These are phyloP conservation scores for Hypomesus transpacificus DNA, from an alignment of 2,113 vertebrate genomes.

Conservation along the genomic window DNA sequence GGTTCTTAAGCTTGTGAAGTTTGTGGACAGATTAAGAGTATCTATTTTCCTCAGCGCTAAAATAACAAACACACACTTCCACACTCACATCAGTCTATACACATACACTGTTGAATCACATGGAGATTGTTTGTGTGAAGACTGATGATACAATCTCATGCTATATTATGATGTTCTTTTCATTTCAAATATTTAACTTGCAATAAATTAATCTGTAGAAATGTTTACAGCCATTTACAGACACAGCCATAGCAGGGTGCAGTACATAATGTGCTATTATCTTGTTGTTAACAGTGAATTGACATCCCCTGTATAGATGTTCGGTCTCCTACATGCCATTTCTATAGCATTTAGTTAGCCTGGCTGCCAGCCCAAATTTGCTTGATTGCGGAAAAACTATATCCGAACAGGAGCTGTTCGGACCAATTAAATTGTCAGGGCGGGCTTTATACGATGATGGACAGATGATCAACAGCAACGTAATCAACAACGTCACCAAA, in stretches of 20 bases:
- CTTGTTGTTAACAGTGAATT: not conserved
- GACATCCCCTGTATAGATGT: no score
- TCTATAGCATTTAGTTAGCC: no score
- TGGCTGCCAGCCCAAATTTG: no score
- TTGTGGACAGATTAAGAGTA: conserved; percentile 75
- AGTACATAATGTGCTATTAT: not conserved
- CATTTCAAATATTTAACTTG: conserved; percentile 8
- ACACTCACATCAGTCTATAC: conserved; percentile 21
- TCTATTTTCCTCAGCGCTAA: conserved; percentile 57
- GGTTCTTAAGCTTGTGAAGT: conserved; percentile 73
- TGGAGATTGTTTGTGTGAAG: conserved; percentile 42
- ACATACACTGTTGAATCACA: conserved; percentile 37
- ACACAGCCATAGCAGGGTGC: conserved; percentile 11
- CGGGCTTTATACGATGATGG: no score
- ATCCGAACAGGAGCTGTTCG: no score
- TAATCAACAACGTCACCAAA: no score
- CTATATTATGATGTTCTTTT: conserved; percentile 12
- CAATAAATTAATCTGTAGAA: conserved; percentile 12
- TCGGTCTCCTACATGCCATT: no score
- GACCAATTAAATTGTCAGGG: no score
- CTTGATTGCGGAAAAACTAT: no score
- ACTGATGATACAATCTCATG: conserved; percentile 3
- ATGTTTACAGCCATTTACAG: conserved; percentile 6
- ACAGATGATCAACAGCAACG: no score
- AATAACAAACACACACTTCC: conserved; percentile 58